Evolutionary conservation across 1,140 invertebrate genomes (phyloP).

Genomic region (Rhagoletis zephyria): DNA sequence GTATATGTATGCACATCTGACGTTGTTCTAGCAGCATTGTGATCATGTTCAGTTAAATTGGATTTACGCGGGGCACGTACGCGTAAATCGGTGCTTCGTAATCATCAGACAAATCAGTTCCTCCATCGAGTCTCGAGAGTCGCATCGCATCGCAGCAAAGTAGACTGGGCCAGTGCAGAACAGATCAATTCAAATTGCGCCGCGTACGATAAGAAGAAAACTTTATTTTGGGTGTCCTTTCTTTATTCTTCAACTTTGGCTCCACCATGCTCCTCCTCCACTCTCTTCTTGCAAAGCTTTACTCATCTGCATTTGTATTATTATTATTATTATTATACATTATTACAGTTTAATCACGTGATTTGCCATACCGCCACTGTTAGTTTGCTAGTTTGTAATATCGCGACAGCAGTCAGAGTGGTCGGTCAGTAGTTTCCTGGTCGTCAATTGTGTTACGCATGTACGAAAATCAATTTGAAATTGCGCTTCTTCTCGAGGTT

Average conservation of each 20-base stretch:
- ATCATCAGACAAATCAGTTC: neutral
- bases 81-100: constrained; percentile 58
- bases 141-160: neutral
- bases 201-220: neutral
- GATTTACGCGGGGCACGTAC: constrained; percentile 71
- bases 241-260: neutral
- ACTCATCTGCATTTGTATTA: constrained; percentile 10
- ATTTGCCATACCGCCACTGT: constrained; percentile 17
- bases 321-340: constrained; percentile 25
- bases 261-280: neutral
- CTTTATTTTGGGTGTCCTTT: neutral
- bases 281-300: neutral
- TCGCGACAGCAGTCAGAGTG: neutral
- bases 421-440: neutral
- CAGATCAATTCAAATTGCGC: constrained; percentile 50
- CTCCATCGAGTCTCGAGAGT: neutral
- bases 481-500: constrained; percentile 11
- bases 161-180: constrained; percentile 33
- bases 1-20: neutral
- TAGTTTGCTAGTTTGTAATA: neutral
- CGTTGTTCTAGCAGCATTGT: constrained; percentile 44
- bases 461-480: constrained; percentile 48
- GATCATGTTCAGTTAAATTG: constrained; percentile 67
- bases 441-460: constrained; percentile 41
- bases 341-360: constrained; percentile 41